Evolutionary conservation across 1,140 invertebrate genomes (phyloP), one percentile per base, ranked within the genome.

Genomic region (Drosophila eugracilis): DNA sequence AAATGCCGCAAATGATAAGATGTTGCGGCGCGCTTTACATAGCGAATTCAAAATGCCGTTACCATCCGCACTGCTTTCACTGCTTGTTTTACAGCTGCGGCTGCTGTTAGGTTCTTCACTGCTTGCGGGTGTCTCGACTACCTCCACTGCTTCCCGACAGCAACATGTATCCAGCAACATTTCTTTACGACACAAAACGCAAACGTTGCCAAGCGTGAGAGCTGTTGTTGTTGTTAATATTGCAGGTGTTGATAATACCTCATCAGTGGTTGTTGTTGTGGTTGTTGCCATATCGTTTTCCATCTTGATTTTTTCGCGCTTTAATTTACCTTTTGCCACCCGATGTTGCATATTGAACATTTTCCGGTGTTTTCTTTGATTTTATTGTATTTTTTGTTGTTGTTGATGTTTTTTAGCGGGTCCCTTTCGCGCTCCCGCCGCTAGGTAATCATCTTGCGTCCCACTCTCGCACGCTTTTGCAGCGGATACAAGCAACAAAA

Each of bases 391-490:
- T 32, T 22, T 42, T 22, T 37, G 10, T 4, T 32, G 10, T 32
- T 4, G 30, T n/a, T n/a, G n/a, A n/a, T n/a, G 2, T 9, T 15
- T 17, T 37, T 17, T n/a, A n/a, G n/a, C n/a, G 36, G 36, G 36
- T 60, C 65, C 47, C 15, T 41, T n/a, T 14, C 7, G 5, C 24
- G 26, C 66, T 66, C n/a, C n/a, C n/a, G 59, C 67, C 53, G 57
- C 60, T 81, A 81, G 47, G 80, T 85, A 70, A 85, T 85, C 81
- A 85, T 85, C n/a, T 37, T 48, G n/a, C 21, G 12, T 32, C 59
- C 26, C 26, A 34, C 63, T 50, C 28, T 12, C 22, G 19, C 44
- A 32, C 28, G 5, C 41, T 36, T 2, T 14, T 41, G 34, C 21
- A 36, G 42, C 55, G 14, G 14, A 32, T 52, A 60, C n/a, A n/a